Conservation (phyloP, 2,113 vertebrate genomes). For the Pteruthius melanotis region DNA sequence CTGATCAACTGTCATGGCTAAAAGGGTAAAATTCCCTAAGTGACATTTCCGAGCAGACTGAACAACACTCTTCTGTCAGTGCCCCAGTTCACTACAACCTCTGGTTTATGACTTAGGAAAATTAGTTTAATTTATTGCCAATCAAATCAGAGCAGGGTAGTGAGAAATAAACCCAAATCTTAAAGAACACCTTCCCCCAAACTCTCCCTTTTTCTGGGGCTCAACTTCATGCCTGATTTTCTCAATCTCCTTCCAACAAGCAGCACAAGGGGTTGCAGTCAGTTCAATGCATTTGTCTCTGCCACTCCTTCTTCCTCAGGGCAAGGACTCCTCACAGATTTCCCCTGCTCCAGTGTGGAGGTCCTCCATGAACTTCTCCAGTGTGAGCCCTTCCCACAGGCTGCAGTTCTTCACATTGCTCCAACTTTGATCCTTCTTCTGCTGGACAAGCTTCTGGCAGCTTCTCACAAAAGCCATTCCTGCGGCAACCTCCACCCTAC, state of each 20-base stretch:
- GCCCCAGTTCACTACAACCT: neutral
- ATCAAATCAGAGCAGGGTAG: neutral
- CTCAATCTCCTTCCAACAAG: neutral
- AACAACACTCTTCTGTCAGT: neutral
- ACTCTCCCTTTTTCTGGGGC: neutral
- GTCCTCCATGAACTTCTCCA: neutral
- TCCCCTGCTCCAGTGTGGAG: neutral
- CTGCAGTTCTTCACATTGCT: neutral
- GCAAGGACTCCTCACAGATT: neutral
- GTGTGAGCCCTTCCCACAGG: neutral
- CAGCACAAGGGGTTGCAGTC: fast-evolving
- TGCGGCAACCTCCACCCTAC: no score
- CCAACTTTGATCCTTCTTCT: neutral
- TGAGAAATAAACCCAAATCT: neutral
- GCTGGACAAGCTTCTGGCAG: neutral
- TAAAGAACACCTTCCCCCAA: neutral
- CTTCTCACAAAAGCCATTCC: neutral
- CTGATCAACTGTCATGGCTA: neutral
- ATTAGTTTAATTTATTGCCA: neutral
- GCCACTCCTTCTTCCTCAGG: fast-evolving
- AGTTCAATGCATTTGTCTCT: neutral
- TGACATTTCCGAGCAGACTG: neutral
- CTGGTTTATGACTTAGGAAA: neutral
- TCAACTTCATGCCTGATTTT: neutral
- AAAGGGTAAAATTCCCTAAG: neutral